phyloP scores from a whole-genome alignment of 2,113 vertebrate species.

The Ophthalmolycus amberensis region DNA sequence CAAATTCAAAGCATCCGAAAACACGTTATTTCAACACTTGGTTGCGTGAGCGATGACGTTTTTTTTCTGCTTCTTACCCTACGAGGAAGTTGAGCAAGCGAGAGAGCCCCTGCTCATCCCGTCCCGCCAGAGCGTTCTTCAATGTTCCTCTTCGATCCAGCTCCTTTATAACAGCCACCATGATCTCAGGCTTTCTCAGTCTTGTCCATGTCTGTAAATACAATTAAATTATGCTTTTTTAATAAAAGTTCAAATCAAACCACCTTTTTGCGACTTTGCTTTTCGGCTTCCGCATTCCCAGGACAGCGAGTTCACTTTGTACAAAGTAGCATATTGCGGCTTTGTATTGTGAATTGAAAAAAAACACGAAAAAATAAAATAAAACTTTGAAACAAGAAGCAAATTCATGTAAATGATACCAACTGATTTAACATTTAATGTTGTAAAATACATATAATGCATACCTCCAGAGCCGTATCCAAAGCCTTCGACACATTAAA shows the following conservation, averaged over 20 bases:
- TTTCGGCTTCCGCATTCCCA: neutral
- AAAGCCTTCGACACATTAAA: conserved; percentile 95
- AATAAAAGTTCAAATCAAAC: neutral
- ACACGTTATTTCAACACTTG: neutral
- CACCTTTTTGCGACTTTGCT: neutral
- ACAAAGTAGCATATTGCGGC: neutral
- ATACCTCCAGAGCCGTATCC: conserved; percentile 91
- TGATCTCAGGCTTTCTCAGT: conserved; percentile 88
- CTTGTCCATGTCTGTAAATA: conserved; percentile 80
- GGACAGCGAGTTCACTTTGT: neutral
- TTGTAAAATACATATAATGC: neutral
- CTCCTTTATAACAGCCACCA: conserved; percentile 93
- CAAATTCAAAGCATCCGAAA: neutral
- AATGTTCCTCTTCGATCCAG: conserved; percentile 93
- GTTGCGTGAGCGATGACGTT: neutral
- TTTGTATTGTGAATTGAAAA: neutral
- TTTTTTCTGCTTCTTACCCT: conserved; percentile 80
- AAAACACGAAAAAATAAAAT: neutral
- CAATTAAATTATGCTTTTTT: neutral
- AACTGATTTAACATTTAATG: no score
- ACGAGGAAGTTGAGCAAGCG: conserved; percentile 91
- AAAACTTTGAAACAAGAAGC: neutral
- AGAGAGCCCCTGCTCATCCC: conserved; percentile 89
- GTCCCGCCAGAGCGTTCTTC: conserved; percentile 94
- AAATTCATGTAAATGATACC: neutral